Conservation (phyloP, 2,797 vertebrate species). For the Sebastes elongatus region DNA sequence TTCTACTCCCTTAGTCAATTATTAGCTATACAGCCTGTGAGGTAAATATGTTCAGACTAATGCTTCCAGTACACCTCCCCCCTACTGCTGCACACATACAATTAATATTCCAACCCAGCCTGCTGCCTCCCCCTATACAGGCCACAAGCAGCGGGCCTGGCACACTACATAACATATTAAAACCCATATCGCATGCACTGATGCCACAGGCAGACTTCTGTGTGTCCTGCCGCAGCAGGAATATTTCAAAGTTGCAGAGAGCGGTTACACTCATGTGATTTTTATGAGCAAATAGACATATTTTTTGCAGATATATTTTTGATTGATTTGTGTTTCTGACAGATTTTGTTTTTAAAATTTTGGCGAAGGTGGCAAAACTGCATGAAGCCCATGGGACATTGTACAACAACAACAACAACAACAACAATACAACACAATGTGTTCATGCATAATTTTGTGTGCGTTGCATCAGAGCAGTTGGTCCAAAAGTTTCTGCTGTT, state of each 20-base stretch:
- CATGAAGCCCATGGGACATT: neutral
- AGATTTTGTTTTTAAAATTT: neutral
- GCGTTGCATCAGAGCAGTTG: neutral
- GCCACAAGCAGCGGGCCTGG: neutral
- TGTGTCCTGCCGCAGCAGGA: neutral
- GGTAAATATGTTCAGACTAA: constrained; percentile 1
- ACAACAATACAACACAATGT: neutral
- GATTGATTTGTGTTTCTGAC: neutral
- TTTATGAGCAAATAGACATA: neutral
- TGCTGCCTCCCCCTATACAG: constrained; percentile 11
- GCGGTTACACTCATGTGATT: neutral
- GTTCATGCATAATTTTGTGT: neutral
- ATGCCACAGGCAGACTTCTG: neutral
- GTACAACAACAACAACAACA: neutral
- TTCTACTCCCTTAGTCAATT: constrained; percentile 1
- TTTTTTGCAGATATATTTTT: neutral
- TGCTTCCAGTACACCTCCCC: neutral
- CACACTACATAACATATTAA: neutral
- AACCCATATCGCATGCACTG: neutral
- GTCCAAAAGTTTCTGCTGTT: neutral
- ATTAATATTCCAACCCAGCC: constrained; percentile 16
- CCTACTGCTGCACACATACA: constrained; percentile 9
- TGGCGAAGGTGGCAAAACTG: neutral
- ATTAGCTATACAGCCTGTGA: neutral
- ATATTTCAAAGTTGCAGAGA: neutral